Base-by-base conservation (phyloP, 2,113 vertebrate species). In the Halcyon malimbica region DNA sequence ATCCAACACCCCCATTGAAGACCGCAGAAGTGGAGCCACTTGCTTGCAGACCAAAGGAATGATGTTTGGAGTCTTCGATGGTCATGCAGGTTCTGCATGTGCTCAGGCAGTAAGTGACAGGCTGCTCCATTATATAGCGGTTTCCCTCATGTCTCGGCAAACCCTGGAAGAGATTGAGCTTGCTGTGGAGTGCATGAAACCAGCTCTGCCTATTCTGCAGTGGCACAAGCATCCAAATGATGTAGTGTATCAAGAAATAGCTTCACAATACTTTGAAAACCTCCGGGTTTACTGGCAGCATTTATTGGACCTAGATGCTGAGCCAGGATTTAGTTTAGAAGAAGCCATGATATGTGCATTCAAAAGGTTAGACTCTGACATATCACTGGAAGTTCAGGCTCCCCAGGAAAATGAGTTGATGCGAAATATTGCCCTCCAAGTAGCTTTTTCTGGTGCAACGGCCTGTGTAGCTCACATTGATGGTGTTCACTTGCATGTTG, bases 201-300 rank as follows among this genome's bases (percentile, higher is more conserved):
- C 99, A 0, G 93, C 99, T 41, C 97, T 97, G n/a, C 99, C 99
- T 28, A 98, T 99, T 74, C 97, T 99, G 78, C 99, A 99, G 93
- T 98, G 99, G 99, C 98, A 99, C 96, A 99, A 98, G 95, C 99
- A 99, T 71, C 98, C 98, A 9, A 96, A 97, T 6, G 98, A 99
- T 41, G 97, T 98, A 33, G 98, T 97, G 87, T 99, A 98, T 85
- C 98, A 95, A 2, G 98, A 99, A 71, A 97, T 98, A 28, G 97
- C 99, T 2, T 98, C 99, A 0, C 97, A 98, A 4, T 99, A 99
- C 51, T 97, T 98, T 13, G 98, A 99, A 46, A 99, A 98, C 93
- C 99, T 99, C 42, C 98, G 99, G 3, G 98, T 99, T 50, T 99
- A 99, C 97, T 99, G 99, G 99, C 99, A 99, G 80, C 99, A 99